Evolutionary conservation across 1,140 invertebrate genomes (phyloP), one percentile per base, ranked within the genome.

Genomic region (Achroia grisella): DNA sequence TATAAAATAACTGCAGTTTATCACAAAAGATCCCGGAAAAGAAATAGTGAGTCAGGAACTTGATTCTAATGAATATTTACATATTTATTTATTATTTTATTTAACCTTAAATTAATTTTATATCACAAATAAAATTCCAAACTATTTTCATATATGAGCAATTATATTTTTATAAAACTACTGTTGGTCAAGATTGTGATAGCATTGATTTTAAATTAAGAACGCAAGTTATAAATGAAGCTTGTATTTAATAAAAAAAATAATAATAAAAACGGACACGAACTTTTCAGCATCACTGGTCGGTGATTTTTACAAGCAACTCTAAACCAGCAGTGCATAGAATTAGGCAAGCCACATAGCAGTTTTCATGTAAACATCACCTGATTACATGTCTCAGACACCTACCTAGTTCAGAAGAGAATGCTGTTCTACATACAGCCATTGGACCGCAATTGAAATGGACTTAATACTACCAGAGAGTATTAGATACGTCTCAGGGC

Each of bases 61-160:
- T 66, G 60, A 58, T 53, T 67, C 69, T 71, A 71, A 52, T 63
- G 56, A 63, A 54, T 77, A 78, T 74, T 62, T 80, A 77, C 68
- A 78, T 57, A 53, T 44, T 50, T 56, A 51, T 52, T n/a, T 23
- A 23, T 23, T 23, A 3, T 23, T 23, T 23, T 23, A 23, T 49
- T 47, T 54, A 39, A 31, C 39, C 59, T 64, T 71, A 66, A 62
- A 52, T 59, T 62, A 52, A 58, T 62, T 64, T 57, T 62, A 68
- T 80, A 80, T 82, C 74, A 83, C 72, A 80, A 83, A 78, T 76
- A 68, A 78, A 77, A 78, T 61, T 71, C 56, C 66, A 55, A 74
- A 72, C 72, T 77, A 79, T 72, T 71, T 62, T 48, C 41, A 52
- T 41, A 48, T 71, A 74, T 82, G 78, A 79, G 78, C 78, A 79